Percentiles rank a stretch among this genome's conserved stretches.
Evolutionary conservation across 2,888 invertebrate species (phyloP).

Genomic region (Xylota sylvarum): DNA sequence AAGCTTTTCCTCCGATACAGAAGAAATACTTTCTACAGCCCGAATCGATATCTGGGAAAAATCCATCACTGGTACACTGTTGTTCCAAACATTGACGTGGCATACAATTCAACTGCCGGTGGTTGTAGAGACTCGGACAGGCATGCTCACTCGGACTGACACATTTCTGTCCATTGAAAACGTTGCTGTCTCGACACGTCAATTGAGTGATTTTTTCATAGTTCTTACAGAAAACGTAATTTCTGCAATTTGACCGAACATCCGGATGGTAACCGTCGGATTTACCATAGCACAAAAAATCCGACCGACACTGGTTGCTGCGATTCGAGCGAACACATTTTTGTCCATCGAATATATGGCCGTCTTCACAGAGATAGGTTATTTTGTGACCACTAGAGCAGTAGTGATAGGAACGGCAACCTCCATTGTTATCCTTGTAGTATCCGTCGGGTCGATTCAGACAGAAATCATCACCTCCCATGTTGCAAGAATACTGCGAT

Average conservation of each 20-base stretch:
- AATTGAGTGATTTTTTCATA: conserved; percentile 86
- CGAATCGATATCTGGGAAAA: conserved; percentile 85
- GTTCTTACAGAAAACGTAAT: conserved; percentile 87
- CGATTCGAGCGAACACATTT: conserved; percentile 84
- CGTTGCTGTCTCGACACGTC: conserved; percentile 86
- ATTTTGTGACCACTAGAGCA: conserved; percentile 87
- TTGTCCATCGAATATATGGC: conserved; percentile 86
- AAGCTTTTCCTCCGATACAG: conserved; percentile 87
- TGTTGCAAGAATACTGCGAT: conserved; percentile 85
- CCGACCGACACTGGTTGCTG: conserved; percentile 74
- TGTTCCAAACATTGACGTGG: conserved; percentile 79
- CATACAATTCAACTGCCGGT: conserved; percentile 81
- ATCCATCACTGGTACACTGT: conserved; percentile 85
- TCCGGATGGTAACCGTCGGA: conserved; percentile 87
- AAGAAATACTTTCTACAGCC: conserved; percentile 87
- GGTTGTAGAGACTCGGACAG: conserved; percentile 84
- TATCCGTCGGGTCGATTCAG: conserved; percentile 86
- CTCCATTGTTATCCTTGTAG: conserved; percentile 85
- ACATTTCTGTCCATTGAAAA: conserved; percentile 87
- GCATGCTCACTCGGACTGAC: conserved; percentile 84
- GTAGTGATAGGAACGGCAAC: conserved; percentile 87
- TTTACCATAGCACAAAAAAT: conserved; percentile 85
- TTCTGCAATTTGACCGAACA: conserved; percentile 86
- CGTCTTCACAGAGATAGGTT: conserved; percentile 86
- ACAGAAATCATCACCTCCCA: conserved; percentile 85